Base-by-base conservation (phyloP, 2,888 invertebrate species). In the Tridacna gigas region DNA sequence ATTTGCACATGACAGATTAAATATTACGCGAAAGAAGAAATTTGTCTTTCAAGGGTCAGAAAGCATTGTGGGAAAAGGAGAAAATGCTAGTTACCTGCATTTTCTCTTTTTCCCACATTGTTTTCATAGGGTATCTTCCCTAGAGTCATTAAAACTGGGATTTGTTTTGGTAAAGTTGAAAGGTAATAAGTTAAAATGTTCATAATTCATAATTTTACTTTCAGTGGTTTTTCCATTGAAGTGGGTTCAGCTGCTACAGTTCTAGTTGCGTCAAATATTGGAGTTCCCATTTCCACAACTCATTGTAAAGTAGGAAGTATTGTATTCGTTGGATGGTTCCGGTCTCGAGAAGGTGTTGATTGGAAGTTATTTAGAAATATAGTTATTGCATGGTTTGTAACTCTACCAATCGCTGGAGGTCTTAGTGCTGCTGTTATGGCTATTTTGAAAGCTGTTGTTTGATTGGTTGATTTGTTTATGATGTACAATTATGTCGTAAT, bases 281-380 rank as follows among this genome's bases (percentile, higher is more conserved):
- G 99, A n/a, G 96, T 99, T 92, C 99, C 99, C 45, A 98, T 99
- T 91, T 98, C 98, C 89, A 99, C 99, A 20, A 99, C 99, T 3
- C 99, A 99, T 95, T 99, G 99, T 95, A 99, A 99, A 96, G 99
- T 99, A 47, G 99, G 99, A 82, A 98, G 98, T 45, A 98, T 99
- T 61, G 99, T 99, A 67, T 98, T 98, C 94, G 98, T 99, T 84
- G 99, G 99, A 18, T 89, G 93, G 56, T 91, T 93, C 69, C 88
- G 95, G n/a, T 93, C 94, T 0, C 88, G 90, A n/a, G 92, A 93
- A 69, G 94, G 94, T 73, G 95, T 96, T 45, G 94, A 95, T 89
- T 96, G 95, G 95, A 93, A 92, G 79, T 91, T 95, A 12, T 96
- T 95, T 92, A 89, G 99, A 93, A 99, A 99, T 95, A 99, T 99